phyloP scores from a whole-genome alignment of 2,888 invertebrate species.

The Chymomyza procnemis region DNA sequence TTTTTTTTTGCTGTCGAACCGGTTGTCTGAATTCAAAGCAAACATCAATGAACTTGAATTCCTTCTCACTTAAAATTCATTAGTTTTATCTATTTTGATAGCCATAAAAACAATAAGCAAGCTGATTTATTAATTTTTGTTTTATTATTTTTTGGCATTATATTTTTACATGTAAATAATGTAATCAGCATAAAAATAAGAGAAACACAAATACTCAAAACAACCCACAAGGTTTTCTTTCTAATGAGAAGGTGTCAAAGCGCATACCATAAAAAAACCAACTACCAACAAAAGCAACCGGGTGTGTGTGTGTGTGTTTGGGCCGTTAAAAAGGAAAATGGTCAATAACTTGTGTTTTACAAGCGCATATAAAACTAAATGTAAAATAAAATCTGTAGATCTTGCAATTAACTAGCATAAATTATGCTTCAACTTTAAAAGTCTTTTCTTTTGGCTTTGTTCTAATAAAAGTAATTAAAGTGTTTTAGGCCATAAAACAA shows the following conservation, averaged over 20 bases:
- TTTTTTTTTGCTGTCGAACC: conserved; percentile 23
- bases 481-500: conserved; percentile 20
- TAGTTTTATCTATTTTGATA: conserved; percentile 61
- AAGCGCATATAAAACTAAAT: conserved; percentile 35
- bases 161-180: conserved; percentile 31
- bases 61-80: conserved; percentile 65
- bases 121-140: conserved; percentile 63
- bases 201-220: neutral
- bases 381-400: neutral
- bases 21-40: conserved; percentile 44
- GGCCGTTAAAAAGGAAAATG: conserved; percentile 27
- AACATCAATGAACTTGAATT: conserved; percentile 64
- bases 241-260: neutral
- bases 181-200: neutral
- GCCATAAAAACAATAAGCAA: conserved; percentile 45
- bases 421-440: conserved; percentile 8
- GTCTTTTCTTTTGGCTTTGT: conserved; percentile 34
- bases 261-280: neutral
- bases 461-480: conserved; percentile 67
- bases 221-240: neutral
- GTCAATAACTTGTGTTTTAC: conserved; percentile 34
- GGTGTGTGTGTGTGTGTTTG: neutral
- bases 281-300: neutral
- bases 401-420: neutral
- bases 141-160: conserved; percentile 30